These are phyloP conservation scores for Chaunax sp. DNA, from an alignment of 2,797 vertebrate species.

Conservation along the genomic window DNA sequence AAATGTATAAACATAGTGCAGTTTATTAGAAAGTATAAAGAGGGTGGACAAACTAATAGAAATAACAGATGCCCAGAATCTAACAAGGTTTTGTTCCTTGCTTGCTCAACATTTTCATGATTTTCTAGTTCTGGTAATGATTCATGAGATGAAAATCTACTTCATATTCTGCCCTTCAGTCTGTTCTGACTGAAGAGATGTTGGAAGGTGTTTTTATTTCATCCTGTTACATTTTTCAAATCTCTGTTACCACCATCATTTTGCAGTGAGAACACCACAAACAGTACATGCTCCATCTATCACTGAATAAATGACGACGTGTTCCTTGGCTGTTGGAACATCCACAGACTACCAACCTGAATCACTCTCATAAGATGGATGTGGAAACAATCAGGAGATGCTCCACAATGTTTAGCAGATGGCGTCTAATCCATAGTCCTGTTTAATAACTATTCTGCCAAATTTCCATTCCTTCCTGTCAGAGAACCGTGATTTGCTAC, in stretches of 20 bases:
- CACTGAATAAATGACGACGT: neutral
- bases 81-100: neutral
- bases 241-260: neutral
- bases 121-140: neutral
- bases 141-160: neutral
- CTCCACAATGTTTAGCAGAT: neutral
- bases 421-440: neutral
- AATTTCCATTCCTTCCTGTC: neutral
- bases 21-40: too few species aligned
- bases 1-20: neutral
- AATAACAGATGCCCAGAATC: neutral
- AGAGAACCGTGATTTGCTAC: neutral
- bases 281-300: neutral
- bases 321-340: neutral
- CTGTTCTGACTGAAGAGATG: neutral
- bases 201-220: neutral
- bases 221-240: neutral
- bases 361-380: constrained; percentile 2
- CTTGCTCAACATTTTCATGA: neutral
- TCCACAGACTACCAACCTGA: constrained; percentile 9
- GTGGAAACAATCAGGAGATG: constrained; percentile 8
- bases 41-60: neutral
- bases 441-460: neutral
- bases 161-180: neutral
- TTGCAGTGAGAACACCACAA: neutral